Evolutionary conservation across 2,888 invertebrate species (phyloP).

Genomic region (Arenicola marina): DNA sequence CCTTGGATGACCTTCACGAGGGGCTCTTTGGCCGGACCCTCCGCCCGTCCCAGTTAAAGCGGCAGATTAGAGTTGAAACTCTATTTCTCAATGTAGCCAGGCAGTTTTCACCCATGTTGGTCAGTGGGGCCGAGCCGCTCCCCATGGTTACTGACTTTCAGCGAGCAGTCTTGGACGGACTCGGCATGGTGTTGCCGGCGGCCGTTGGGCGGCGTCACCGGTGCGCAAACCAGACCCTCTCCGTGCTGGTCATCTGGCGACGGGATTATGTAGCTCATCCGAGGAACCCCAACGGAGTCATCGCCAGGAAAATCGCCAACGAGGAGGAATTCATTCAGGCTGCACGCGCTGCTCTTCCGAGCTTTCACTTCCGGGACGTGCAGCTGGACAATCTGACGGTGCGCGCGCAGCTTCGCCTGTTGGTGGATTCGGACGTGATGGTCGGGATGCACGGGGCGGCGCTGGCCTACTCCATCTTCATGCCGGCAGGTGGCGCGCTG

Average conservation of each 20-base stretch:
- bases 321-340: constrained; percentile 47
- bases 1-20: no score
- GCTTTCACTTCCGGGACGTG: constrained; percentile 34
- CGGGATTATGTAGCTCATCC: constrained; percentile 58
- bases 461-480: constrained; percentile 51
- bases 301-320: constrained; percentile 54
- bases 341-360: constrained; percentile 34
- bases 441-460: constrained; percentile 61
- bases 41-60: no score
- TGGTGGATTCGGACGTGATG: constrained; percentile 50
- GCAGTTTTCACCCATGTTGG: no score
- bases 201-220: no score
- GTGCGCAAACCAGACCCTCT: no score
- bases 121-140: no score
- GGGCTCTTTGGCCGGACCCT: no score
- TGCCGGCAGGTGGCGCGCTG: constrained; percentile 48
- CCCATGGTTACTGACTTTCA: no score
- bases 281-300: constrained; percentile 49
- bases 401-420: constrained; percentile 44
- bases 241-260: constrained; percentile 53
- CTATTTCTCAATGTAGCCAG: no score
- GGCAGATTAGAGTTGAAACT: no score
- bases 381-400: constrained; percentile 51
- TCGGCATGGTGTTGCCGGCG: no score
- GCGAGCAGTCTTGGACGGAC: no score